phyloP scores from a whole-genome alignment of 2,113 vertebrate genomes.

The Anguilla rostrata region DNA sequence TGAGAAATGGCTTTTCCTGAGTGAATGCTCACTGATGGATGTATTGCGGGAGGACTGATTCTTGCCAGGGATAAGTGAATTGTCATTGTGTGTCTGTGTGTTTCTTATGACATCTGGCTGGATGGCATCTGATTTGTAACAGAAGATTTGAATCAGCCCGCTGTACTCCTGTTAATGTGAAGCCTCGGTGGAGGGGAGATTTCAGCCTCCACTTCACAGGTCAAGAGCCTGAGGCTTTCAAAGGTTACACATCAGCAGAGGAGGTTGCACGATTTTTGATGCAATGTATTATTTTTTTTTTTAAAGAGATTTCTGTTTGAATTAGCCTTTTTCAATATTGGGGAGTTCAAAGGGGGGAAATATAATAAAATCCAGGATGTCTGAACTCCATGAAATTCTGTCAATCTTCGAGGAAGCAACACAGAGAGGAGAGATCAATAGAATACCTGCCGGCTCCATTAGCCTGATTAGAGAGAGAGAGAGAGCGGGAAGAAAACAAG shows the following conservation, averaged over 20 bases:
- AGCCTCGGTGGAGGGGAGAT: slow-evolving; percentile 76
- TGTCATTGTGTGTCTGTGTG: slow-evolving; percentile 89
- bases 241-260: slow-evolving; percentile 74
- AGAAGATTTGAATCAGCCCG: slow-evolving; percentile 88
- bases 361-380: slow-evolving; percentile 65
- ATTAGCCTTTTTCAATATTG: slow-evolving; percentile 16
- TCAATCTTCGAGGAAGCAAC: slow-evolving; percentile 80
- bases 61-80: slow-evolving; percentile 94
- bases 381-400: slow-evolving; percentile 75
- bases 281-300: slow-evolving; percentile 66
- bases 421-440: slow-evolving; percentile 80
- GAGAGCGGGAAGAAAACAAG: slow-evolving; percentile 61
- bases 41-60: slow-evolving; percentile 98
- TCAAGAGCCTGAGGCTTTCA: slow-evolving; percentile 79
- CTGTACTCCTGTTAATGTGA: slow-evolving; percentile 70
- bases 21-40: slow-evolving; percentile 93
- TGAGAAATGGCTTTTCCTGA: slow-evolving; percentile 92
- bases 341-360: neutral
- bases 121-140: slow-evolving; percentile 92
- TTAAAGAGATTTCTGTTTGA: slow-evolving; percentile 57
- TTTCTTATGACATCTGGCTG: slow-evolving; percentile 90
- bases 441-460: slow-evolving; percentile 87
- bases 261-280: slow-evolving; percentile 70
- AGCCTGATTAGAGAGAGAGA: slow-evolving; percentile 79
- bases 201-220: slow-evolving; percentile 80